Evolutionary conservation across 30 jellyfish, hydroid and myxozoan species (phyloP).

Genomic region (Aurelia aurita complex sp. Pacific): DNA sequence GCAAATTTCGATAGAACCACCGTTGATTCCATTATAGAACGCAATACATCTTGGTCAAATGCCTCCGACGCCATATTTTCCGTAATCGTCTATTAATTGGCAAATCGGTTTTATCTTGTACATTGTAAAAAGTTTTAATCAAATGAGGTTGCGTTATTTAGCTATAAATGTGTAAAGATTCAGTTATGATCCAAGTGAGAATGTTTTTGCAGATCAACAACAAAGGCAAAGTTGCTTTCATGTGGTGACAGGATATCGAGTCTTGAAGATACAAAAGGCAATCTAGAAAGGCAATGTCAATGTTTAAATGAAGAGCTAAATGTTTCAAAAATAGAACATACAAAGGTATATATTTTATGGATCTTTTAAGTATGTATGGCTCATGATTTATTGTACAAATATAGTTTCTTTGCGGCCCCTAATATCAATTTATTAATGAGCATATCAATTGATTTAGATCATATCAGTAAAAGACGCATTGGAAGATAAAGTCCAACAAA

Average conservation of each 20-base stretch:
- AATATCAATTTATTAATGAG: neutral
- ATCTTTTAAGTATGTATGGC: neutral
- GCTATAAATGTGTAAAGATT: too few relatives aligned
- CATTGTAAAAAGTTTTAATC: too few relatives aligned
- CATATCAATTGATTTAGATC: neutral
- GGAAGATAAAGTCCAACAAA: neutral
- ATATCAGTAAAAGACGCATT: neutral
- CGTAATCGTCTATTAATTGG: too few relatives aligned
- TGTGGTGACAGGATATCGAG: conserved; percentile 25
- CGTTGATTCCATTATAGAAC: too few relatives aligned
- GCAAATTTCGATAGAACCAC: too few relatives aligned
- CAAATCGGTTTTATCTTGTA: too few relatives aligned
- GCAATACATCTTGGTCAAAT: too few relatives aligned
- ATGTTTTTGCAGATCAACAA: conserved; percentile 17
- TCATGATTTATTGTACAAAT: neutral
- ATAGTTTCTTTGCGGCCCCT: neutral
- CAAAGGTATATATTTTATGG: conserved; percentile 4
- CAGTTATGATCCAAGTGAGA: too few relatives aligned
- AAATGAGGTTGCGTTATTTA: too few relatives aligned
- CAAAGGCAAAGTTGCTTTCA: conserved; percentile 42
- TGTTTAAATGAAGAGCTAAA: conserved; percentile 27
- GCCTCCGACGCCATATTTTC: too few relatives aligned
- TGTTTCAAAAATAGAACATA: conserved; percentile 13
- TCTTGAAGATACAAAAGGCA: conserved; percentile 32
- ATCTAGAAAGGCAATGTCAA: conserved; percentile 29